These are phyloP conservation scores for Willowsia nigromaculata DNA, from an alignment of 2,888 invertebrate genomes.

Conservation along the genomic window DNA sequence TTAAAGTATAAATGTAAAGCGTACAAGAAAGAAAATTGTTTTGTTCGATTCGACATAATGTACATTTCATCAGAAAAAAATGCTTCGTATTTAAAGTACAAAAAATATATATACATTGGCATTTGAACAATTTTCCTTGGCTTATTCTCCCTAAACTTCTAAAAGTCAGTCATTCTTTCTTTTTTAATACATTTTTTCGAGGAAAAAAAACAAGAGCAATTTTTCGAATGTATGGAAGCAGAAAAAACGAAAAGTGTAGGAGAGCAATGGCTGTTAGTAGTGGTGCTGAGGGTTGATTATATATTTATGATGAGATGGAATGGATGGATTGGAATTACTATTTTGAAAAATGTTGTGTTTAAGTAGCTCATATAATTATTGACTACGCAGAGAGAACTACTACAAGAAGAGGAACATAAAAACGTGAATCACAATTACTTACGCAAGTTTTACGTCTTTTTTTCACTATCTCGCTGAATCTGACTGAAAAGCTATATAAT, in stretches of 20 bases:
- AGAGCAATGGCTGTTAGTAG: constrained; percentile 1
- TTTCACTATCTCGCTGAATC: constrained; percentile 35
- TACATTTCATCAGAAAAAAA: neutral
- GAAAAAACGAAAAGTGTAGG: constrained; percentile 15
- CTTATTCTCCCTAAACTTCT: neutral
- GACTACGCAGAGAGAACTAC: neutral
- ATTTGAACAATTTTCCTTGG: neutral
- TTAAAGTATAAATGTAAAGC: neutral
- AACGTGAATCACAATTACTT: constrained; percentile 65
- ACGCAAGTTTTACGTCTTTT: constrained; percentile 57
- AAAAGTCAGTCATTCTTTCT: constrained; percentile 14
- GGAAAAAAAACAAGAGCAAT: constrained; percentile 25
- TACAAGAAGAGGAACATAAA: constrained; percentile 46
- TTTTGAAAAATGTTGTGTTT: constrained; percentile 42
- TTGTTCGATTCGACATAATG: constrained; percentile 5
- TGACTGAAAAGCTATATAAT: neutral
- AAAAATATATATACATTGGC: neutral
- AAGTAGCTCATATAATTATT: constrained; percentile 59
- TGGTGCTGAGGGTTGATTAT: neutral
- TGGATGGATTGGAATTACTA: constrained; percentile 45
- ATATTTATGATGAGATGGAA: constrained; percentile 15
- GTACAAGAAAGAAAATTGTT: constrained; percentile 46
- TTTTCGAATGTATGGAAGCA: constrained; percentile 49
- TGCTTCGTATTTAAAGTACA: neutral
- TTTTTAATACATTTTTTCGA: neutral